Percentiles rank a stretch among this genome's conserved stretches.
These are phyloP conservation scores for Candidula unifasciata DNA, from an alignment of 2,888 invertebrate genomes.

Conservation along the genomic window DNA sequence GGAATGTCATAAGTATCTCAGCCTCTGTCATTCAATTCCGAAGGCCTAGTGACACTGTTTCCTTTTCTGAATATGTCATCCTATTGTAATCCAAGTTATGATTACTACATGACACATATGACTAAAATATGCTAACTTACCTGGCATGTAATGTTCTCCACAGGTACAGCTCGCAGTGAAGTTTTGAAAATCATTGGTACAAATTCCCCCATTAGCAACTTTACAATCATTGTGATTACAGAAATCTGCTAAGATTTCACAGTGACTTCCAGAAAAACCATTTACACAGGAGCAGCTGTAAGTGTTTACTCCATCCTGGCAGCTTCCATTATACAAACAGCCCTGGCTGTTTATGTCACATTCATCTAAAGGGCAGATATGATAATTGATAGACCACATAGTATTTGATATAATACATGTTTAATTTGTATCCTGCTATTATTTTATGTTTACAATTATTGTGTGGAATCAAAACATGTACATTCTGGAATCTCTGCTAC, in stretches of 20 bases:
- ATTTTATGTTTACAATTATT: too few species aligned
- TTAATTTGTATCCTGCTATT: too few species aligned
- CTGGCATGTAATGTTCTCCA: slow-evolving; percentile 45
- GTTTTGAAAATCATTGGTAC: slow-evolving; percentile 47
- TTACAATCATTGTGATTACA: slow-evolving; percentile 52
- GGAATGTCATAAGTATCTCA: too few species aligned
- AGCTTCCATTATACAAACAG: slow-evolving; percentile 63
- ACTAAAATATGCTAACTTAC: slow-evolving; percentile 36
- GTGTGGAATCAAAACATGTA: too few species aligned
- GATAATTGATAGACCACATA: not conserved
- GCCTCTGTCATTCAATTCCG: too few species aligned
- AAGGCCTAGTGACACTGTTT: too few species aligned
- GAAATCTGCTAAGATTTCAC: slow-evolving; percentile 81
- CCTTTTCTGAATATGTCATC: not conserved
- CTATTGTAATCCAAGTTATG: not conserved
- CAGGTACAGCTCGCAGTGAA: slow-evolving; percentile 46
- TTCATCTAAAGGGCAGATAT: slow-evolving; percentile 59
- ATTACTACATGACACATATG: not conserved
- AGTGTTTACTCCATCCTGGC: slow-evolving; percentile 79
- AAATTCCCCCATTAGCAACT: slow-evolving; percentile 37
- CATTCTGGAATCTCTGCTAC: too few species aligned
- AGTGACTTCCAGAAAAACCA: slow-evolving; percentile 90
- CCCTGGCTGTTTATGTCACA: slow-evolving; percentile 59
- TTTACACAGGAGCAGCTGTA: slow-evolving; percentile 89
- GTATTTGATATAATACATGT: slow-evolving; percentile 31